Evolutionary conservation across 1,140 invertebrate species (phyloP).

Genomic region (Polypedilum pembai): DNA sequence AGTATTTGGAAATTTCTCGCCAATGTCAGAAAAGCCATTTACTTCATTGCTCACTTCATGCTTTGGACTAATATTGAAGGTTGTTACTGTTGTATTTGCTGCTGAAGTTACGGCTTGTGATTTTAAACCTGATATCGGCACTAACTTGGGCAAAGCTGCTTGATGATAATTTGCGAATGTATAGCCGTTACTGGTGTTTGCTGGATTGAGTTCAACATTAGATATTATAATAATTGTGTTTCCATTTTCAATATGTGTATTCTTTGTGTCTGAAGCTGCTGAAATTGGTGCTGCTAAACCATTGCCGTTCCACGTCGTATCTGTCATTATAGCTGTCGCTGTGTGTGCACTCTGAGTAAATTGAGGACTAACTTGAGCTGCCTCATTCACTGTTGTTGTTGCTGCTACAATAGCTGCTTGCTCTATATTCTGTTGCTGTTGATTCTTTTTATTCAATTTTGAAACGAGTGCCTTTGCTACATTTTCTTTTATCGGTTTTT

Average conservation of each 20-base stretch:
- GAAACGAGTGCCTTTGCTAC: constrained; percentile 25
- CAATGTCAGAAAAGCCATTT: background rate
- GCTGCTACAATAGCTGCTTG: background rate
- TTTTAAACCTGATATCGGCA: constrained; percentile 3
- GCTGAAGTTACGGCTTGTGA: background rate
- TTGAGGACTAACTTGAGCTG: background rate
- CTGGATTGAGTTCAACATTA: constrained; percentile 11
- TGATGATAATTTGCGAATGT: constrained; percentile 20
- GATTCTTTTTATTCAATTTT: constrained; percentile 28
- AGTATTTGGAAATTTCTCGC: background rate
- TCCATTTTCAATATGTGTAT: constrained; percentile 7
- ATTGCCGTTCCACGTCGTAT: background rate
- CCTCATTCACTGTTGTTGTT: background rate
- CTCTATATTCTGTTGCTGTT: background rate
- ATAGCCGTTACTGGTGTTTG: background rate
- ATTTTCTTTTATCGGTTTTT: constrained; percentile 23
- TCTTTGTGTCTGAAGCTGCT: background rate
- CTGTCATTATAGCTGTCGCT: background rate
- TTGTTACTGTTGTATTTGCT: background rate
- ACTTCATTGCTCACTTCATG: background rate
- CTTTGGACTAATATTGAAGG: background rate
- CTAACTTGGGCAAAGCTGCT: background rate
- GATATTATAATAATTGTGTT: constrained; percentile 10
- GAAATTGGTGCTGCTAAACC: background rate
- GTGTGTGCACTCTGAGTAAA: background rate